Conservation (phyloP, 2,888 invertebrate genomes). For the Malthinus flaveolus region DNA sequence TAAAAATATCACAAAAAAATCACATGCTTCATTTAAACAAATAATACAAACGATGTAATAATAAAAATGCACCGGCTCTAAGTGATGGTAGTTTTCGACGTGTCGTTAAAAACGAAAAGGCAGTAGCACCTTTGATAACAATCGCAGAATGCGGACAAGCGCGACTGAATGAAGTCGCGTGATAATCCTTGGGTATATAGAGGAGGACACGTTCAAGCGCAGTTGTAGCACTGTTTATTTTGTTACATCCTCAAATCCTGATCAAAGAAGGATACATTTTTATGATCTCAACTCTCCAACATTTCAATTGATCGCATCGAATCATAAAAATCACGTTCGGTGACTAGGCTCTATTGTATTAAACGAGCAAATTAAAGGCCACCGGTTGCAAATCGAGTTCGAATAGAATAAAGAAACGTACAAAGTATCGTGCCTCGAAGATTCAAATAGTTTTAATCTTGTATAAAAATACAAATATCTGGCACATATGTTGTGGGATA, state of each 20-base stretch:
- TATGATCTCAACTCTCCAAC: not conserved
- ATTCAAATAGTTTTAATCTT: no score
- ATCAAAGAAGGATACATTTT: conserved; percentile 3
- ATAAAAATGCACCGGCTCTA: conserved; percentile 21
- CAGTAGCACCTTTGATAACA: conserved; percentile 31
- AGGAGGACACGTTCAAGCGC: conserved; percentile 28
- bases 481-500: no score
- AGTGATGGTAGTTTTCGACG: conserved; percentile 11
- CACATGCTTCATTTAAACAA: conserved; percentile 32
- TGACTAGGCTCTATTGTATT: not conserved
- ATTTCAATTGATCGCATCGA: conserved; percentile 1
- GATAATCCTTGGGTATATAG: conserved; percentile 36
- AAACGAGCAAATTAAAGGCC: not conserved
- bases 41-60: conserved; percentile 18
- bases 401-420: no score
- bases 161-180: conserved; percentile 37
- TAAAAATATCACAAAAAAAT: conserved; percentile 32
- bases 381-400: no score
- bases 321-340: not conserved
- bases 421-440: no score
- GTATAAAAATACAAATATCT: no score
- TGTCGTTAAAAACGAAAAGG: conserved; percentile 19
- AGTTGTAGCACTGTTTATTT: conserved; percentile 23
- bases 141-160: conserved; percentile 32
- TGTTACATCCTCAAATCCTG: conserved; percentile 20